Conservation (phyloP, 2,797 vertebrate genomes). For the Natrix natrix region DNA sequence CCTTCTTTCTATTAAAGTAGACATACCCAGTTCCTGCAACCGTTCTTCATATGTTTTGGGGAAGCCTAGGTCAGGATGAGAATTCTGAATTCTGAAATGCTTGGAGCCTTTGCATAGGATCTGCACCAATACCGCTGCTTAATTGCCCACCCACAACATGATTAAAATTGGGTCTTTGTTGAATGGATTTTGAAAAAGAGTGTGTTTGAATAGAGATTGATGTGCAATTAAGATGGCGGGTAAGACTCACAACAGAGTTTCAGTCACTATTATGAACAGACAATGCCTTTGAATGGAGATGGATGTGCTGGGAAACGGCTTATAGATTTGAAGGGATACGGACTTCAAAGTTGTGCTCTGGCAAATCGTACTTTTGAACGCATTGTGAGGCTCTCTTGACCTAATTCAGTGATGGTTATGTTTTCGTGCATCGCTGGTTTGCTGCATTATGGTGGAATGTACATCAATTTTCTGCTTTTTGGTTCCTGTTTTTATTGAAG, state of each 20-base stretch:
- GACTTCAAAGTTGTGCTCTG: not conserved
- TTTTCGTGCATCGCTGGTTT: not conserved
- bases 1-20: no score
- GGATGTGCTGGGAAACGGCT: not conserved
- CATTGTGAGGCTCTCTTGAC: not conserved
- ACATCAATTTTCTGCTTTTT: not conserved
- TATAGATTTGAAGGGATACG: not conserved
- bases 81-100: not conserved
- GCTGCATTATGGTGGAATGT: not conserved
- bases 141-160: not conserved
- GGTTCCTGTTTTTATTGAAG: no score
- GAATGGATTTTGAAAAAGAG: not conserved
- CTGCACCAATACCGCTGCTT: not conserved
- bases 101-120: not conserved
- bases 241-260: not conserved
- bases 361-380: not conserved
- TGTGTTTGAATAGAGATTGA: not conserved
- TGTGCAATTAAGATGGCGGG: not conserved
- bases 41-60: no score
- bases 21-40: no score
- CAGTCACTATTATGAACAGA: not conserved
- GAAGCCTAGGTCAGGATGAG: no score
- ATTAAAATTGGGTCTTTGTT: not conserved
- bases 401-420: not conserved
- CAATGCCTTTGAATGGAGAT: not conserved